Base-by-base conservation (phyloP, 2,797 vertebrate species). In the Sternotherus odoratus region DNA sequence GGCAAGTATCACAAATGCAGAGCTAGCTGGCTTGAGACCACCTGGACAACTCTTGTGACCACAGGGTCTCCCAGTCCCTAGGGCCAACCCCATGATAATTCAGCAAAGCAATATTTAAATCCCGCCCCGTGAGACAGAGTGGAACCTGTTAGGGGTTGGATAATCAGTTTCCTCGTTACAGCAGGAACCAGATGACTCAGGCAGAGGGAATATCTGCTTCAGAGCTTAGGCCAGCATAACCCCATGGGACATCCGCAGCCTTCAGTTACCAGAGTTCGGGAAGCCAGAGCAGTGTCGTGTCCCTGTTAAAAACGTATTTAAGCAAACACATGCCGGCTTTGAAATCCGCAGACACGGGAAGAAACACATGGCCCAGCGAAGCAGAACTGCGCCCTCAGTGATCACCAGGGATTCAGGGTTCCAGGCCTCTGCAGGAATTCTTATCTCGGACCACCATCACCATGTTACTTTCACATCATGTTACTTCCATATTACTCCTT, bases 361-460 rank as follows among this genome's bases (percentile, higher is more conserved):
- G 93, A 75, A 66, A 43, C 5, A 84, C 0, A 0, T 1, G 1
- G 63, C 24, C 79, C 79, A 85, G 39, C 0, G 0, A 81, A 88
- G 85, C 5, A 28, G 85, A 80, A 39, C 1, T 0, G 60, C 33
- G 49, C 7, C 1, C 0, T 15, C 36, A 56, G 51, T 46, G 54
- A 82, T 54, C 57, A 17, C 3, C 12, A 66, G 78, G 28, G 72
- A 46, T 6, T 33, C 8, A 74, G 5, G 30, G 11, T 69, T 36
- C 8, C 23, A 54, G 81, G 28, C 5, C 24, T 17, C 23, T 4
- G 2, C 66, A n/a, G 77, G 79, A 79, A 88, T 56, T 86, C 81
- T 21, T n/a, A 8, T 50, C 57, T 92, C 74, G 4, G 4, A 30
- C 26, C 54, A 23, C 50, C n/a, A 26, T 5, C 7, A 9, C 36